Evolutionary conservation across 2,113 vertebrate species (phyloP).

Genomic region (Sinocyclocheilus grahami): DNA sequence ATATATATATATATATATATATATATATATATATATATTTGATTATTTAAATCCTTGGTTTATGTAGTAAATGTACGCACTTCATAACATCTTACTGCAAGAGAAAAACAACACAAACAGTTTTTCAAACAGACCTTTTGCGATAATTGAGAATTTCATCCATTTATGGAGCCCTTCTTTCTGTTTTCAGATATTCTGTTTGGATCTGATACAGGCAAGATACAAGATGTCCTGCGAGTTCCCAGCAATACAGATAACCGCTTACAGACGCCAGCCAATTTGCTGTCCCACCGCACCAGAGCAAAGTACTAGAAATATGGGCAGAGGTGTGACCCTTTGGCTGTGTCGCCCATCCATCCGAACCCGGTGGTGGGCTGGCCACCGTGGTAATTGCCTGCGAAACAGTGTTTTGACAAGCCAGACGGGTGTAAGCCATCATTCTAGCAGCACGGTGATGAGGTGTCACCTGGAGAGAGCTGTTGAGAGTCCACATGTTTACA

Average conservation of each 20-base stretch:
- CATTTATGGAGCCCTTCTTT: not conserved
- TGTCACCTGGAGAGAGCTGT: constrained; percentile 69
- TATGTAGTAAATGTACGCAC: not conserved
- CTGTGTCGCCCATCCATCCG: constrained; percentile 74
- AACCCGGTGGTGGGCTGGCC: constrained; percentile 72
- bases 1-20: no score
- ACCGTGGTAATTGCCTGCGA: constrained; percentile 80
- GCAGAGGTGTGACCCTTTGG: constrained; percentile 71
- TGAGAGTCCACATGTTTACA: constrained; percentile 69
- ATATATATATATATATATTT: no score
- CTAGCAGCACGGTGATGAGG: constrained; percentile 71
- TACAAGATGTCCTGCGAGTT: constrained; percentile 67
- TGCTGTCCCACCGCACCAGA: constrained; percentile 69
- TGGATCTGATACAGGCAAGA: constrained; percentile 52
- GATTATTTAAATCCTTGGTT: not conserved
- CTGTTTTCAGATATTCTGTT: constrained; percentile 17
- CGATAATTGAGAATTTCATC: not conserved
- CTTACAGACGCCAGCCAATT: constrained; percentile 69
- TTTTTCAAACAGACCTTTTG: constrained; percentile 62
- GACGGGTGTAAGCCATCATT: constrained; percentile 74
- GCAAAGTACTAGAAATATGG: constrained; percentile 78
- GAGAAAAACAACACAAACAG: constrained; percentile 50
- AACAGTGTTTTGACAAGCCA: constrained; percentile 77
- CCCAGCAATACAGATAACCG: constrained; percentile 66
- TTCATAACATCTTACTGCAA: not conserved